Evolutionary conservation across 2,888 invertebrate genomes (phyloP), one percentile per base, ranked within the genome.

Genomic region (Leptinotarsa peninsularis): DNA sequence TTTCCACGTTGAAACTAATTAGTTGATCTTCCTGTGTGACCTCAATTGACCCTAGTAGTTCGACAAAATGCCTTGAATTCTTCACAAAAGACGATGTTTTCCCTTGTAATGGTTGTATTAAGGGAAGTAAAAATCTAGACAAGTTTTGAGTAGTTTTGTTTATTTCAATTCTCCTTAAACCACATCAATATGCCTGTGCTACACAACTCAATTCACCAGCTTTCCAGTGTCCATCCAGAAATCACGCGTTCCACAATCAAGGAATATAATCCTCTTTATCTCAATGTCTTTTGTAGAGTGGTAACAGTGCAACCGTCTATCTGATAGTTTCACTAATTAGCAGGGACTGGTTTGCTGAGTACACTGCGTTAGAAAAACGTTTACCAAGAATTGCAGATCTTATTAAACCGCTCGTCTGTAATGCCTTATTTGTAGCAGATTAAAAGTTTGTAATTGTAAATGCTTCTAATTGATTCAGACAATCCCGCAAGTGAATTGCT

Each of bases 391-490:
- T 80, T 77, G 83, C 82, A 78, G 82, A 82, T 83, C 81, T 82
- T 82, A 82, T 82, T 82, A 81, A 77, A 79, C 77, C 76, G 81
- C 79, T 80, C 81, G 75, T 79, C 78, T 80, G 80, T 81, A 82
- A 78, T 82, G 80, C 84, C 85, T 84, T 84, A 84, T 85, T 85
- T 84, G 84, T 84, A 83, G 79, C 80, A 82, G 84, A 84, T 83
- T 84, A 84, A 84, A 83, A 82, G 82, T 85, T 84, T 83, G 82
- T 85, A 84, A 85, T 85, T 85, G 82, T 83, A 82, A 84, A 84
- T 84, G 81, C 79, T 77, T 77, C 82, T 83, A 84, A 84, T 84
- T 83, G 82, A 84, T 83, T 83, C 79, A 80, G 81, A 77, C 80
- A 78, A 78, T 76, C 74, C 73, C 76, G 75, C 76, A 67, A 78